These are phyloP conservation scores for Amphipyra berbera DNA, from an alignment of 2,888 invertebrate genomes.

Conservation along the genomic window DNA sequence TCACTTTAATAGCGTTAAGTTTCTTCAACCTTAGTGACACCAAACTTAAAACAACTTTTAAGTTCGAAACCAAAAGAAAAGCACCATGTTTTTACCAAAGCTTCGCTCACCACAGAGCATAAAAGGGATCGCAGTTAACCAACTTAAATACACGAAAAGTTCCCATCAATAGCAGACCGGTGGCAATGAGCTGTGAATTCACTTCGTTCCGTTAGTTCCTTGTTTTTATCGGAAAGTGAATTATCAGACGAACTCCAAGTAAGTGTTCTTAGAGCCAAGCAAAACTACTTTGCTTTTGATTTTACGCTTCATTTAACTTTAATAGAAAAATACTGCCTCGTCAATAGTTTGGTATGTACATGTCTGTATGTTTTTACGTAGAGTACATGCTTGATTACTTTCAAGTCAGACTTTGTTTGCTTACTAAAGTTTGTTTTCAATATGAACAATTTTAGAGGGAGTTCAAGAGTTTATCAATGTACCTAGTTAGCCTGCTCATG, in stretches of 20 bases:
- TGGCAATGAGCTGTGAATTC: slow-evolving; percentile 26
- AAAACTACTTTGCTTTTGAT: slow-evolving; percentile 41
- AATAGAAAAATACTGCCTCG: slow-evolving; percentile 13
- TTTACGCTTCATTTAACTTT: slow-evolving; percentile 41
- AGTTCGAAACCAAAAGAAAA: slow-evolving; percentile 24
- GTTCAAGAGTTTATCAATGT: no score
- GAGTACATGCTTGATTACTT: not conserved
- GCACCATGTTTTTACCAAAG: slow-evolving; percentile 23
- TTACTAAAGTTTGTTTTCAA: not conserved
- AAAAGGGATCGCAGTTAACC: slow-evolving; percentile 9
- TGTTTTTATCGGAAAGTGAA: slow-evolving; percentile 45
- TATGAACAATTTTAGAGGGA: not conserved
- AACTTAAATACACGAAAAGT: slow-evolving; percentile 51
- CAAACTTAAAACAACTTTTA: slow-evolving; percentile 25
- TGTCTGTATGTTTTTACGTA: not conserved
- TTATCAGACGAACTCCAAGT: slow-evolving; percentile 39
- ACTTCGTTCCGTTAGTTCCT: slow-evolving; percentile 20
- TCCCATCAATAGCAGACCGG: slow-evolving; percentile 32
- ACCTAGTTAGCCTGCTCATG: no score
- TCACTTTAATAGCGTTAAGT: not conserved
- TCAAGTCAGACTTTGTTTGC: not conserved
- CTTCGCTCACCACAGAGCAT: slow-evolving; percentile 23
- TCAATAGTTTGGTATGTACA: not conserved
- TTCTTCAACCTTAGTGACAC: not conserved
- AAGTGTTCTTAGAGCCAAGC: slow-evolving; percentile 29